Evolutionary conservation across 2,888 invertebrate genomes (phyloP).

Genomic region (Apamea crenata): DNA sequence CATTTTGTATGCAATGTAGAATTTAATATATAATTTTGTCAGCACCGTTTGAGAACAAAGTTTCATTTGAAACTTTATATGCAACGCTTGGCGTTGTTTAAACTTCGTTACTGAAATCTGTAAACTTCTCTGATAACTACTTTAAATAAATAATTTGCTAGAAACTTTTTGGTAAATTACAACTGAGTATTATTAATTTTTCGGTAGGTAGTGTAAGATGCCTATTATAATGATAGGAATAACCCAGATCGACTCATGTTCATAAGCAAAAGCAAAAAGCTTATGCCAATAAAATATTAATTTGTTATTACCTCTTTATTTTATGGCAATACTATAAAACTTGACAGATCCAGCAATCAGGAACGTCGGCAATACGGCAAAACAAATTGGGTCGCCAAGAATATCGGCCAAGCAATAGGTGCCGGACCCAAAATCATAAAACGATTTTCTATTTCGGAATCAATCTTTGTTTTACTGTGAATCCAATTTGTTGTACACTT

Average conservation of each 20-base stretch:
- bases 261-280: neutral
- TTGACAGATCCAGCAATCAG: conserved; percentile 31
- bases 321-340: conserved; percentile 33
- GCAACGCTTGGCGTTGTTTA: conserved; percentile 49
- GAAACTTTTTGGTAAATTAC: neutral
- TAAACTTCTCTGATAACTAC: conserved; percentile 37
- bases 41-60: conserved; percentile 50
- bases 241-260: neutral
- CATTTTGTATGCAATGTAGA: conserved; percentile 51
- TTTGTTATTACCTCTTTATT: conserved; percentile 15
- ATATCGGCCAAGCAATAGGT: conserved; percentile 57
- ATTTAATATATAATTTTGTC: conserved; percentile 59
- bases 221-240: neutral
- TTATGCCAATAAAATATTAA: neutral
- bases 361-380: conserved; percentile 47
- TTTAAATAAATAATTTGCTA: conserved; percentile 23
- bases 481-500: conserved; percentile 77
- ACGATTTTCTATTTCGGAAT: conserved; percentile 74
- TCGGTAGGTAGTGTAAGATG: neutral
- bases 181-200: neutral
- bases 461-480: conserved; percentile 73
- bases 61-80: conserved; percentile 54
- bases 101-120: conserved; percentile 57
- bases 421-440: conserved; percentile 73
- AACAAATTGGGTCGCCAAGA: conserved; percentile 66